Conservation (phyloP, 2,888 invertebrate species). For the Trachelus stipa region DNA sequence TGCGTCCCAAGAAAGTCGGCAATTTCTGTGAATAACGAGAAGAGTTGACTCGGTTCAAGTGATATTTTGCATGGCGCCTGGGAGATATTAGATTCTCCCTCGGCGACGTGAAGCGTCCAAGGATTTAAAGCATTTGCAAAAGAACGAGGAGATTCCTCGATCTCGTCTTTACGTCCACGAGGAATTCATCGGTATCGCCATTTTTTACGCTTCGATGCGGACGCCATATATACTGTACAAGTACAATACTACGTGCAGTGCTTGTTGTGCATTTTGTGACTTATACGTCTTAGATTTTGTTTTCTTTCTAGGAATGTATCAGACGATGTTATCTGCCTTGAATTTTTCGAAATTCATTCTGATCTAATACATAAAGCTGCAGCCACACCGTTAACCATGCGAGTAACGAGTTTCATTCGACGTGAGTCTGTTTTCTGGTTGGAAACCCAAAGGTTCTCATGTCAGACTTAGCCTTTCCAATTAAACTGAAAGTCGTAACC, state of each 20-base stretch:
- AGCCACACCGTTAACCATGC: no score
- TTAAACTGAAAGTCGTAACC: neutral
- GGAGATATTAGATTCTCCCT: neutral
- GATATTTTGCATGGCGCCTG: neutral
- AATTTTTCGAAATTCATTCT: no score
- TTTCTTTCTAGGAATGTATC: neutral
- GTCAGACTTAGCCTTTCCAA: neutral
- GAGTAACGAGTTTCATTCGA: no score
- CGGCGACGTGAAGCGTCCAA: neutral
- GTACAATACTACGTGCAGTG: neutral
- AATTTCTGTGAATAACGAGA: neutral
- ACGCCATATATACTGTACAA: neutral
- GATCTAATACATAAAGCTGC: no score
- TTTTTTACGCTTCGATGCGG: neutral
- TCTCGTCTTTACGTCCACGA: neutral
- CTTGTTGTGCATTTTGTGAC: neutral
- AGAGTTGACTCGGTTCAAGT: neutral
- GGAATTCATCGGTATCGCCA: neutral
- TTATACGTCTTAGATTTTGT: neutral
- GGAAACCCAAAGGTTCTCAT: no score
- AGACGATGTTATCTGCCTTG: no score
- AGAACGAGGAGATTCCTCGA: neutral
- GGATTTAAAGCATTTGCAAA: neutral
- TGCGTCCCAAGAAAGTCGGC: neutral
- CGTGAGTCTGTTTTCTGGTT: no score